phyloP scores from a whole-genome alignment of 2,113 vertebrate genomes.

The Laticauda colubrina region DNA sequence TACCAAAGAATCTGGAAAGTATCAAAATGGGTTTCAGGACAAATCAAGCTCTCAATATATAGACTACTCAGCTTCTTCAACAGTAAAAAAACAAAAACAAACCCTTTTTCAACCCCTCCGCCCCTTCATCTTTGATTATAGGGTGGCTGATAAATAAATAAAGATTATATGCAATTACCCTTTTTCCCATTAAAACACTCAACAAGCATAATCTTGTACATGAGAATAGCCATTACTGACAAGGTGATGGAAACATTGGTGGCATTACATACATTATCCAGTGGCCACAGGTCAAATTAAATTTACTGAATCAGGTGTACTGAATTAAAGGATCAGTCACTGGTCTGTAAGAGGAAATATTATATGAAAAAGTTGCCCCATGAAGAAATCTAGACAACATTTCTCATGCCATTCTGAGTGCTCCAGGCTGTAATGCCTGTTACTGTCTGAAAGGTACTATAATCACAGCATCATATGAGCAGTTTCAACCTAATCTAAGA shows the following conservation, averaged over 20 bases:
- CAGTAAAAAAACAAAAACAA: background rate
- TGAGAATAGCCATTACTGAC: background rate
- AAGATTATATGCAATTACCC: background rate
- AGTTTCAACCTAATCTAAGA: background rate
- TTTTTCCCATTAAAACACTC: background rate
- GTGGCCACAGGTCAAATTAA: background rate
- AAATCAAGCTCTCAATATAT: background rate
- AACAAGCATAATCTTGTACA: rapidly evolving
- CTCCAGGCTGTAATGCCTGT: background rate
- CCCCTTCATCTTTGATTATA: background rate
- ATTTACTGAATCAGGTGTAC: background rate
- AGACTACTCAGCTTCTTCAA: background rate
- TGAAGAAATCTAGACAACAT: background rate
- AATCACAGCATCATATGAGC: background rate
- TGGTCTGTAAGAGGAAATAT: background rate
- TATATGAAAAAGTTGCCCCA: background rate
- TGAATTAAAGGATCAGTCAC: background rate
- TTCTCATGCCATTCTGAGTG: background rate
- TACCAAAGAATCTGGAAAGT: background rate
- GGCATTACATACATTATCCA: background rate
- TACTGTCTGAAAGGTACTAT: background rate
- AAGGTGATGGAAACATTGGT: rapidly evolving
- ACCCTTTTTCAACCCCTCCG: background rate
- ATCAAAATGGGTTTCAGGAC: background rate
- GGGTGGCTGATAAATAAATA: background rate